These are phyloP conservation scores for Drosophila pegasa DNA, from an alignment of 2,888 invertebrate species.

Conservation along the genomic window DNA sequence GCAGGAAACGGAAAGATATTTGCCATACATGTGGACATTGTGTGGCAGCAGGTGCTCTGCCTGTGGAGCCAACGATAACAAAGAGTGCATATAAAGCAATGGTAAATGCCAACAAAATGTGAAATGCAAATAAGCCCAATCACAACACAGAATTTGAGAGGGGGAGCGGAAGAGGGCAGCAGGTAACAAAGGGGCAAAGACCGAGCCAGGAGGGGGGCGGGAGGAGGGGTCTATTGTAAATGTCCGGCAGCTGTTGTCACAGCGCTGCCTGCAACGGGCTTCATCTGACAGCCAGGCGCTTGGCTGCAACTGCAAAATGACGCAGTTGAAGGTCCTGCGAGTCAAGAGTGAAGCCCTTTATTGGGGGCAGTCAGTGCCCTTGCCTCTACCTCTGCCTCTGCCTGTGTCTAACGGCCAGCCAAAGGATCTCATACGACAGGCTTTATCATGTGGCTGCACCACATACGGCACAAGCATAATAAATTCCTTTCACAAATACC, in stretches of 20 bases:
- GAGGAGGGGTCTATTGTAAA: constrained; percentile 40
- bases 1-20: constrained; percentile 16
- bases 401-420: constrained; percentile 19
- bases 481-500: constrained; percentile 71
- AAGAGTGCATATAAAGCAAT: constrained; percentile 37
- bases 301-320: constrained; percentile 47
- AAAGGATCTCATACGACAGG: constrained; percentile 18
- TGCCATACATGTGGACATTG: constrained; percentile 20
- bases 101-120: constrained; percentile 58
- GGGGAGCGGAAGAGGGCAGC: not conserved
- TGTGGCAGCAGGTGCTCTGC: not conserved
- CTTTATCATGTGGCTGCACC: constrained; percentile 28
- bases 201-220: not conserved
- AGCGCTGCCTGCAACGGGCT: constrained; percentile 9
- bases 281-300: constrained; percentile 1
- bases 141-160: constrained; percentile 19
- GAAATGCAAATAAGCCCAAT: constrained; percentile 73
- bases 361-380: not conserved
- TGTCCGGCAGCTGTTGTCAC: constrained; percentile 51
- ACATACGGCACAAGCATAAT: constrained; percentile 47
- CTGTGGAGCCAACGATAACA: constrained; percentile 6
- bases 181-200: not conserved
- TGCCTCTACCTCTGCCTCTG: not conserved
- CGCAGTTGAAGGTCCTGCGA: constrained; percentile 41
- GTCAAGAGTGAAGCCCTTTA: constrained; percentile 11